Conservation (phyloP, 2,888 invertebrate species). For the Anthrax anthrax region DNA sequence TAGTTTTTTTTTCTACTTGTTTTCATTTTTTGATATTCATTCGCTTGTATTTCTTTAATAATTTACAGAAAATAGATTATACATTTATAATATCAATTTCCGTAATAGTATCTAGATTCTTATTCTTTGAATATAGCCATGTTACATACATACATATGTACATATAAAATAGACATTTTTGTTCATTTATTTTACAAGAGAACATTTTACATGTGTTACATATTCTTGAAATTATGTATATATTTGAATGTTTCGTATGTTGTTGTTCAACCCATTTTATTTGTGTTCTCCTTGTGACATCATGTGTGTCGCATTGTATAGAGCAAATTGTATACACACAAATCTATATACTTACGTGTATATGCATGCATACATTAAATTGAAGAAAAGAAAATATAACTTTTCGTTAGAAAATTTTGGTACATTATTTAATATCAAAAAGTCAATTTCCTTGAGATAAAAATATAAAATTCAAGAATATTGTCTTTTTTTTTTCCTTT, state of each 20-base stretch:
- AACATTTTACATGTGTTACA: too few relatives aligned
- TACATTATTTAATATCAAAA: constrained; percentile 4
- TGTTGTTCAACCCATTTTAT: neutral
- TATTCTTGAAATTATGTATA: too few relatives aligned
- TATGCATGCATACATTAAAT: neutral
- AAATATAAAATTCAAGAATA: constrained; percentile 1
- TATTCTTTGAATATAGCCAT: too few relatives aligned
- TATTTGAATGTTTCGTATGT: too few relatives aligned
- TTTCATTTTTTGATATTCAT: too few relatives aligned
- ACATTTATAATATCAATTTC: neutral
- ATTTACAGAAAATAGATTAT: neutral
- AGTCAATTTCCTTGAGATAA: constrained; percentile 4
- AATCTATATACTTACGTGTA: neutral
- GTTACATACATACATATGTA: neutral
- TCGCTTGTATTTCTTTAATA: too few relatives aligned
- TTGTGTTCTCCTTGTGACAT: neutral
- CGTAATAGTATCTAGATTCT: neutral
- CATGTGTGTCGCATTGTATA: neutral
- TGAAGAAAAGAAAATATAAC: neutral
- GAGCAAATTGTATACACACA: too few relatives aligned
- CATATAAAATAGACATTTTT: neutral
- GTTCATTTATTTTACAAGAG: neutral
- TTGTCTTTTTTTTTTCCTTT: neutral
- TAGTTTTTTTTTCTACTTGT: too few relatives aligned
- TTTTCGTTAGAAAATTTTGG: neutral